These are phyloP conservation scores for Peromyscus californicus DNA, from an alignment of 2,113 vertebrate genomes.

Conservation along the genomic window DNA sequence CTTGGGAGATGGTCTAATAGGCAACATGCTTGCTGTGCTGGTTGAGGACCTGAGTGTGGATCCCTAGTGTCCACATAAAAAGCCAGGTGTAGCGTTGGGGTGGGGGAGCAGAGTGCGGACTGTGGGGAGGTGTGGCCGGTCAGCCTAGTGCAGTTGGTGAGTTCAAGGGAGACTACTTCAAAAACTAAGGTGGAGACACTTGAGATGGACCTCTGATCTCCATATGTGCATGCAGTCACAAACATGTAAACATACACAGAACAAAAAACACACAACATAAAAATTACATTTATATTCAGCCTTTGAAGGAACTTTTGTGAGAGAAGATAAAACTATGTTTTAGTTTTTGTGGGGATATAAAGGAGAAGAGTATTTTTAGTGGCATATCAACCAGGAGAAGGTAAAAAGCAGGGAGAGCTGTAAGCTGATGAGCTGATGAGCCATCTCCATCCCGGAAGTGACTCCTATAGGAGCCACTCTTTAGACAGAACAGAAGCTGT, in stretches of 20 bases:
- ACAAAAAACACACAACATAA: too few relatives aligned
- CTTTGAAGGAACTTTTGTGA: conserved; percentile 37
- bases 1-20: neutral
- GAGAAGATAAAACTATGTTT: neutral
- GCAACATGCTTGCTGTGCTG: too few relatives aligned
- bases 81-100: too few relatives aligned
- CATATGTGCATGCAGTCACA: too few relatives aligned
- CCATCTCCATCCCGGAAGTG: neutral
- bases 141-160: neutral
- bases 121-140: neutral
- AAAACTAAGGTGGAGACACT: neutral
- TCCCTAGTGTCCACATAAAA: too few relatives aligned
- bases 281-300: neutral
- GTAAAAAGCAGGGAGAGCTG: neutral
- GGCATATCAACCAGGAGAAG: neutral
- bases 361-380: neutral
- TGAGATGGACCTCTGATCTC: neutral
- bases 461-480: neutral
- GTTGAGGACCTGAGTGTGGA: neutral
- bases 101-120: neutral
- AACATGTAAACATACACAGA: neutral
- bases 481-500: neutral
- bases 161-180: neutral
- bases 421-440: neutral
- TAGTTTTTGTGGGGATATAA: neutral